Evolutionary conservation across 2,797 vertebrate genomes (phyloP).

Genomic region (Scolopax rusticola): DNA sequence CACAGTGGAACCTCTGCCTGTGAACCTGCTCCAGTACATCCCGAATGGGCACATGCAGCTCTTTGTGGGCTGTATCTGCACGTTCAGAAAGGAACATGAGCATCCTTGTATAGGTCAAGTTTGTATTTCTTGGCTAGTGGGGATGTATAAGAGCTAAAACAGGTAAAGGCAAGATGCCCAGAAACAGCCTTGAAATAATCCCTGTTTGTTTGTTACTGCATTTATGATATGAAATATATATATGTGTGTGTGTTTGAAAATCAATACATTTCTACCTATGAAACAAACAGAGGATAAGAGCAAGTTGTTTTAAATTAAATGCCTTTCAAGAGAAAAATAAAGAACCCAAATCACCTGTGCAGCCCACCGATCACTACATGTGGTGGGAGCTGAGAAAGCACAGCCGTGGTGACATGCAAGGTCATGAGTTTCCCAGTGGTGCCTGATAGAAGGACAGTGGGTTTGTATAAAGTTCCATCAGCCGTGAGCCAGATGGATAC

Average conservation of each 20-base stretch:
- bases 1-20: not conserved
- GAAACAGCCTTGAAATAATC: not conserved
- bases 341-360: not conserved
- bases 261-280: not conserved
- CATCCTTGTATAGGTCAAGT: accelerated
- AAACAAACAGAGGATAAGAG: not conserved
- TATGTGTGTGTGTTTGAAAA: not conserved
- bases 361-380: not conserved
- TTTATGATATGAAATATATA: not conserved
- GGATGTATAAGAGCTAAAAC: not conserved
- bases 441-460: not conserved
- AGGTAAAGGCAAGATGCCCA: not conserved
- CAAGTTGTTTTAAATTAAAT: not conserved
- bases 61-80: not conserved
- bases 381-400: not conserved
- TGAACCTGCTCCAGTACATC: not conserved
- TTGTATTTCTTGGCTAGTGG: not conserved
- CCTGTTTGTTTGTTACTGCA: not conserved
- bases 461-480: not conserved
- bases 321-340: not conserved
- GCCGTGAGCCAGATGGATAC: constrained; percentile 34
- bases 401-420: not conserved
- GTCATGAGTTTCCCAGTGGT: not conserved
- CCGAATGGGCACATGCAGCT: not conserved
- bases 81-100: not conserved